phyloP scores from a whole-genome alignment of 2,797 vertebrate genomes.

The Halcyon badia region DNA sequence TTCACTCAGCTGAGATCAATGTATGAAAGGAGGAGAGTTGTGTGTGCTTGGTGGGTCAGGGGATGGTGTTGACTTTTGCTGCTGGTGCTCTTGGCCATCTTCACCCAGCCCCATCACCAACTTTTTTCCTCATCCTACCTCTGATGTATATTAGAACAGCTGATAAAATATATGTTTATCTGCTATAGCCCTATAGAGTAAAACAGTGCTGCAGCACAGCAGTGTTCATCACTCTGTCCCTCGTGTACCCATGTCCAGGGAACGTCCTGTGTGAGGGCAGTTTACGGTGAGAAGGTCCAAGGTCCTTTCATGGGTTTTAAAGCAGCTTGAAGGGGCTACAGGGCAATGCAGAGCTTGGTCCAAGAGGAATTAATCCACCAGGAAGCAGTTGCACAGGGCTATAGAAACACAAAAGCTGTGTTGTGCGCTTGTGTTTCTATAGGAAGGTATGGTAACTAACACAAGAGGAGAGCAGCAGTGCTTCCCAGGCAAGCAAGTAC shows the following conservation, averaged over 20 bases:
- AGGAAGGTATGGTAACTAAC: background rate
- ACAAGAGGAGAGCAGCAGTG: background rate
- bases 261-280: background rate
- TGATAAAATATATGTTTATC: background rate
- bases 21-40: background rate
- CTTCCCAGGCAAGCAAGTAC: background rate
- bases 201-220: background rate
- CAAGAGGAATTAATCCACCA: background rate
- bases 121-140: background rate
- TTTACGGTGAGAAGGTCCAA: background rate
- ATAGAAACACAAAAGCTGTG: background rate
- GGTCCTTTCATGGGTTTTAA: background rate
- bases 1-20: background rate
- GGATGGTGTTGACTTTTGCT: background rate
- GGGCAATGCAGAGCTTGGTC: background rate
- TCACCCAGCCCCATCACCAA: background rate
- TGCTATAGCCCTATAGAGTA: rapidly evolving
- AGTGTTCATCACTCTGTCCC: background rate
- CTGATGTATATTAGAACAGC: background rate
- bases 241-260: rapidly evolving
- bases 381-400: background rate
- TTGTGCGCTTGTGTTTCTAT: background rate
- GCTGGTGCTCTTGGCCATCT: background rate
- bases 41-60: background rate
- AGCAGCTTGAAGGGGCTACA: background rate